Evolutionary conservation across 2,888 invertebrate species (phyloP), one percentile per base, ranked within the genome.

Genomic region (Synanthedon andrenaeformis): DNA sequence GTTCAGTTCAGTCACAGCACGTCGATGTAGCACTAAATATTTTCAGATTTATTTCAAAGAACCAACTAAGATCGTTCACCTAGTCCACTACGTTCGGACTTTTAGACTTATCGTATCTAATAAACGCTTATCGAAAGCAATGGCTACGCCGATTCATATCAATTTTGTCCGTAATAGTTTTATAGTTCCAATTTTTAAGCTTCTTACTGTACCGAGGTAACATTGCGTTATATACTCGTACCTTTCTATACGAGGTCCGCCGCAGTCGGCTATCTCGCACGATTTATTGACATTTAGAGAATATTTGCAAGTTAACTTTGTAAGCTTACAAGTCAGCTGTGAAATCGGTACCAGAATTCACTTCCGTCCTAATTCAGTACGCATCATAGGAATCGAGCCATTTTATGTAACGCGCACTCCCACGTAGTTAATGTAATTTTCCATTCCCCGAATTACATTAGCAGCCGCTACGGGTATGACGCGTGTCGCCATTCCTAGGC

Each of bases 321-420:
- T 85, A 84, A 85, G 86, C 86, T 86, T 85, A 79, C 80, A 79
- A 79, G 79, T 81, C 86, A 82, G 81, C 84, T 83, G 82, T 83
- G 83, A 83, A 82, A 83, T 84, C 82, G 83, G 79, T 85, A 87
- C 84, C 85, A 86, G 83, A 83, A 74, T 84, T 85, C 86, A 87
- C 86, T 86, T 87, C 86, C 86, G 86, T 87, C 86, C 86, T 86
- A 85, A 84, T 76, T 84, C 86, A 86, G 83, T 84, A 85, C 72
- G 86, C 86, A 84, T 85, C 79, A 83, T 86, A 83, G 79, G 82
- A 85, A 83, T 86, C 86, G 86, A 87, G 86, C 86, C 86, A 87
- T 87, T 87, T 87, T 86, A 86, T 79, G 86, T 86, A 86, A 86
- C 83, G 83, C 83, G 84, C 85, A 82, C 80, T 81, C 74, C 76